These are phyloP conservation scores for Campoplex nolae DNA, from an alignment of 2,888 invertebrate species.

Conservation along the genomic window DNA sequence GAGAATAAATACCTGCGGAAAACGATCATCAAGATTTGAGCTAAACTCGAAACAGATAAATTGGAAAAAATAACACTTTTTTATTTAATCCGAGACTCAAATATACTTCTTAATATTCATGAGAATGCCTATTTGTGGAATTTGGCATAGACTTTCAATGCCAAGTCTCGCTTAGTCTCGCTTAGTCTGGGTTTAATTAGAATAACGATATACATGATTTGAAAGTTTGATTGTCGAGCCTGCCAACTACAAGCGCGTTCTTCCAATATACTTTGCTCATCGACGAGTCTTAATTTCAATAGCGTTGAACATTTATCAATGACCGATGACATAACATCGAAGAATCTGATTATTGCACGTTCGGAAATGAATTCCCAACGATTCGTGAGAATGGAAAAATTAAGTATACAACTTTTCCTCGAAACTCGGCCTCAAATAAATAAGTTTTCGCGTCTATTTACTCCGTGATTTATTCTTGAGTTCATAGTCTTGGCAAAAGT, in stretches of 20 bases:
- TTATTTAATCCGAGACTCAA: neutral
- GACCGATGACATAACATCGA: conserved; percentile 25
- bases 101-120: conserved; percentile 35
- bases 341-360: conserved; percentile 8
- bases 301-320: conserved; percentile 18
- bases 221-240: conserved; percentile 30
- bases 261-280: neutral
- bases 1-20: conserved; percentile 93
- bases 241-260: conserved; percentile 48
- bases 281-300: neutral
- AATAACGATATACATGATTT: conserved; percentile 47
- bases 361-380: neutral
- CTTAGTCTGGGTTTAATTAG: conserved; percentile 67
- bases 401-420: conserved; percentile 1
- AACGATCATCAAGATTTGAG: conserved; percentile 1
- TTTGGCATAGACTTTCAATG: conserved; percentile 73
- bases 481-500: conserved; percentile 58
- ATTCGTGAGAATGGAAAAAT: neutral
- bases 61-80: conserved; percentile 10
- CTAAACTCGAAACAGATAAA: neutral
- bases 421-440: conserved; percentile 32
- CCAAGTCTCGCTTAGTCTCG: conserved; percentile 65
- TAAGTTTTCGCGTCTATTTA: conserved; percentile 34
- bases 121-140: conserved; percentile 70
- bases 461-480: conserved; percentile 43